phyloP scores from a whole-genome alignment of 2,888 invertebrate species.

The Phlogophora meticulosa region DNA sequence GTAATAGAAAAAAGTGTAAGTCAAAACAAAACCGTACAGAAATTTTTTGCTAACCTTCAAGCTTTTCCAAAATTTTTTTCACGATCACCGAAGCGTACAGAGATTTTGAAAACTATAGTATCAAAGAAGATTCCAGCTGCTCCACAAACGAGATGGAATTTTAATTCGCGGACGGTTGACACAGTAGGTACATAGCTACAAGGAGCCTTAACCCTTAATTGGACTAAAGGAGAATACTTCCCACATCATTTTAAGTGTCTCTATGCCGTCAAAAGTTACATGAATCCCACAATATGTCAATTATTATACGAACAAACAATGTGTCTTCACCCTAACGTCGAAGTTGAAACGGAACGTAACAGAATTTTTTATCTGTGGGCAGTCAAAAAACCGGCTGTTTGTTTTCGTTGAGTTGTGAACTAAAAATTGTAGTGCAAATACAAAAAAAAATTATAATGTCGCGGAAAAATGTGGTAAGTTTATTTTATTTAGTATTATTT shows the following conservation, averaged over 20 bases:
- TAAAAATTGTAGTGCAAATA: slow-evolving; percentile 3
- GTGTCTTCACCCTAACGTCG: slow-evolving; percentile 14
- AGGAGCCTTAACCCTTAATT: no score
- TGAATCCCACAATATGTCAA: slow-evolving; percentile 12
- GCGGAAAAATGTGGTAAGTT: slow-evolving; percentile 22
- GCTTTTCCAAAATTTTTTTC: slow-evolving; percentile 14
- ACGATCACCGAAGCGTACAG: background rate
- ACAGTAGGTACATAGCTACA: background rate
- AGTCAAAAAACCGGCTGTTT: slow-evolving; percentile 17
- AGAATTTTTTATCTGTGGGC: slow-evolving; percentile 6
- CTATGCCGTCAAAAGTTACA: slow-evolving; percentile 10
- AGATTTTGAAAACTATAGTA: slow-evolving; percentile 6
- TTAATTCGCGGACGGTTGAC: background rate
- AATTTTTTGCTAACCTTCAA: slow-evolving; percentile 16
- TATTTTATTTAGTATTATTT: slow-evolving; percentile 6
- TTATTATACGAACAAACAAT: slow-evolving; percentile 12
- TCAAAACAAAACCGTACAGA: slow-evolving; percentile 12
- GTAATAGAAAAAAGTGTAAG: no score
- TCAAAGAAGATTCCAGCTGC: no score
- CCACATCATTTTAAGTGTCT: slow-evolving; percentile 13
- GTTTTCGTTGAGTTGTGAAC: slow-evolving; percentile 16
- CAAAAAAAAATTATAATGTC: slow-evolving; percentile 13
- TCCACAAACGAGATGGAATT: background rate
- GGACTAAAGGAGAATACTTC: no score
- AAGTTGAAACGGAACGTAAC: slow-evolving; percentile 8